phyloP scores from a whole-genome alignment of 1,140 invertebrate genomes.

The Diachasma alloeum region DNA sequence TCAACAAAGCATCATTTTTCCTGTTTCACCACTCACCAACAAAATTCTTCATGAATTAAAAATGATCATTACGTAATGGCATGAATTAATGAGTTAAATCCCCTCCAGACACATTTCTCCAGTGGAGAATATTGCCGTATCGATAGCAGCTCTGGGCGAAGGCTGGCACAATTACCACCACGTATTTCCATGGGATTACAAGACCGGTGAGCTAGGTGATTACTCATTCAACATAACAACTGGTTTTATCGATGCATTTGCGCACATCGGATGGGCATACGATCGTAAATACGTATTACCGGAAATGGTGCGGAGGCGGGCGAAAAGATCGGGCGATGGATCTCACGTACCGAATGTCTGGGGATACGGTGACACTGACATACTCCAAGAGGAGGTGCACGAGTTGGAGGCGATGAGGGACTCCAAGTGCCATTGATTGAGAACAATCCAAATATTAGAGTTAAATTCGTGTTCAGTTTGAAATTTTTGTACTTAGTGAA shows the following conservation, averaged over 20 bases:
- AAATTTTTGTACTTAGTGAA: too few species aligned
- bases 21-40: too few species aligned
- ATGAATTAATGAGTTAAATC: neutral
- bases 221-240: slow-evolving; percentile 75
- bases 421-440: slow-evolving; percentile 33
- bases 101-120: slow-evolving; percentile 74
- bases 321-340: slow-evolving; percentile 73
- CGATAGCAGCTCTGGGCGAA: slow-evolving; percentile 78
- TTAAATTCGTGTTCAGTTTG: too few species aligned
- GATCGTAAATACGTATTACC: slow-evolving; percentile 74
- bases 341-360: slow-evolving; percentile 64
- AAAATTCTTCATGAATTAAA: too few species aligned
- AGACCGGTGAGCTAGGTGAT: slow-evolving; percentile 81
- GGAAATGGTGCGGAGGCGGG: slow-evolving; percentile 71
- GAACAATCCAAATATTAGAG: too few species aligned
- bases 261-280: slow-evolving; percentile 77
- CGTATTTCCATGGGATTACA: slow-evolving; percentile 89
- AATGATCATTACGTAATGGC: too few species aligned
- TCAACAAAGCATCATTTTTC: too few species aligned
- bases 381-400: slow-evolving; percentile 61
- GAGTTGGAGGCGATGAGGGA: slow-evolving; percentile 63
- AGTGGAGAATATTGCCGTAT: slow-evolving; percentile 76
- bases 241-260: slow-evolving; percentile 76
- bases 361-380: slow-evolving; percentile 70
- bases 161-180: slow-evolving; percentile 98